phyloP scores from a whole-genome alignment of 64 coral and sea anemone species.

The Montipora efflorescens region DNA sequence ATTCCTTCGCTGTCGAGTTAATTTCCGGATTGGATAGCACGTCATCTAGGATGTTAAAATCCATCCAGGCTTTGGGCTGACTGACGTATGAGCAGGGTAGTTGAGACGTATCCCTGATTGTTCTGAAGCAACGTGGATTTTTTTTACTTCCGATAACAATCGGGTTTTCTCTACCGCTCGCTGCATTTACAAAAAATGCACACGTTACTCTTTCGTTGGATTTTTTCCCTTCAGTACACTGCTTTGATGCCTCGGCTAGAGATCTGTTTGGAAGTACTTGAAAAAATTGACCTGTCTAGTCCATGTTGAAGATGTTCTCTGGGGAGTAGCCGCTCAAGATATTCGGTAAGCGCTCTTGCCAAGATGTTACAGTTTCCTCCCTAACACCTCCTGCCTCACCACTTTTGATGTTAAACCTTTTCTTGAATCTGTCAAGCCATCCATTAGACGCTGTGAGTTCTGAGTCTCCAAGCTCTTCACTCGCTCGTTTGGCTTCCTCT shows the following conservation, averaged over 20 bases:
- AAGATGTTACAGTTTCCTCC: slow-evolving; percentile 54
- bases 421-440: slow-evolving; percentile 54
- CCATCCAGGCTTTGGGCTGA: too few relatives aligned
- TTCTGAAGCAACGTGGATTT: background rate
- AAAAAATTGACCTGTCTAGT: slow-evolving; percentile 42
- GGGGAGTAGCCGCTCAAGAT: slow-evolving; percentile 58
- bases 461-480: slow-evolving; percentile 38
- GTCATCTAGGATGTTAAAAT: too few relatives aligned
- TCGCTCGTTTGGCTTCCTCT: slow-evolving; percentile 36
- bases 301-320: slow-evolving; percentile 54
- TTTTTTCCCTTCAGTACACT: background rate
- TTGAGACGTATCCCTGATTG: too few relatives aligned
- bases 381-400: slow-evolving; percentile 53
- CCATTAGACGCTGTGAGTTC: slow-evolving; percentile 56
- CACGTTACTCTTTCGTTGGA: slow-evolving; percentile 6
- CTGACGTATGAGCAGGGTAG: too few relatives aligned
- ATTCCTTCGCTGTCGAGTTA: background rate
- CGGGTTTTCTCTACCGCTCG: background rate
- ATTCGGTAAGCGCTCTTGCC: slow-evolving; percentile 53
- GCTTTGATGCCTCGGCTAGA: slow-evolving; percentile 22
- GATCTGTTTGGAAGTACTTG: slow-evolving; percentile 48
- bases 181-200: slow-evolving; percentile 9
- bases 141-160: slow-evolving; percentile 13
- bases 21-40: background rate
- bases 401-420: slow-evolving; percentile 52